phyloP scores from a whole-genome alignment of 2,797 vertebrate genomes.

The Microcaecilia unicolor region DNA sequence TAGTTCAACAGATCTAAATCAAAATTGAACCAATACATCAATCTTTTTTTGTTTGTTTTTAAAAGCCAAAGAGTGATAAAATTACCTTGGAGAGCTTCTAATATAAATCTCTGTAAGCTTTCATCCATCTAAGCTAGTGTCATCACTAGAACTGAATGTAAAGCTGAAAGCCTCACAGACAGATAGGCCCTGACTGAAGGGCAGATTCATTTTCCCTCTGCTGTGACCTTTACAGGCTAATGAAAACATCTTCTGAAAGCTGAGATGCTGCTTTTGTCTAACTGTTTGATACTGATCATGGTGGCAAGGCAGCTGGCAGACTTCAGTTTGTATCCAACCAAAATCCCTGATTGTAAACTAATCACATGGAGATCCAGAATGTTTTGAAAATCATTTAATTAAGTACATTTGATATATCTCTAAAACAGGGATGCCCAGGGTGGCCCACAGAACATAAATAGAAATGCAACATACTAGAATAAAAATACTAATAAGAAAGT shows the following conservation, averaged over 20 bases:
- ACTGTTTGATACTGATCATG: no score
- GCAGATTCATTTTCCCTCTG: background rate
- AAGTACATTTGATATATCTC: no score
- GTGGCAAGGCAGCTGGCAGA: no score
- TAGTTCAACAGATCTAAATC: constrained; percentile 10
- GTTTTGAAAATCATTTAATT: no score
- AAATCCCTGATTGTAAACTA: no score
- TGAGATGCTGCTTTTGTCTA: no score
- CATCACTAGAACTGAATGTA: background rate
- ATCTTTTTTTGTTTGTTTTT: background rate
- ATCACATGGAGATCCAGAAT: no score
- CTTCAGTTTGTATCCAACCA: no score
- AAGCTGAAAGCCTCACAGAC: background rate
- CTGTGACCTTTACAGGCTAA: background rate
- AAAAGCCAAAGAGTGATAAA: constrained; percentile 8
- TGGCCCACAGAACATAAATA: no score
- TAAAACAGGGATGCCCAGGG: no score
- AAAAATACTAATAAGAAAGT: no score
- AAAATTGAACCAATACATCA: background rate
- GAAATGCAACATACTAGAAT: no score
- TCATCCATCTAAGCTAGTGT: constrained; percentile 2
- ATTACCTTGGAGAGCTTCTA: constrained; percentile 1
- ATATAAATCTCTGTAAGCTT: constrained; percentile 5
- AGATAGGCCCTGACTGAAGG: background rate
- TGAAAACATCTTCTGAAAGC: constrained; percentile 1